These are phyloP conservation scores for Ophraella communa DNA, from an alignment of 2,888 invertebrate genomes.

Conservation along the genomic window DNA sequence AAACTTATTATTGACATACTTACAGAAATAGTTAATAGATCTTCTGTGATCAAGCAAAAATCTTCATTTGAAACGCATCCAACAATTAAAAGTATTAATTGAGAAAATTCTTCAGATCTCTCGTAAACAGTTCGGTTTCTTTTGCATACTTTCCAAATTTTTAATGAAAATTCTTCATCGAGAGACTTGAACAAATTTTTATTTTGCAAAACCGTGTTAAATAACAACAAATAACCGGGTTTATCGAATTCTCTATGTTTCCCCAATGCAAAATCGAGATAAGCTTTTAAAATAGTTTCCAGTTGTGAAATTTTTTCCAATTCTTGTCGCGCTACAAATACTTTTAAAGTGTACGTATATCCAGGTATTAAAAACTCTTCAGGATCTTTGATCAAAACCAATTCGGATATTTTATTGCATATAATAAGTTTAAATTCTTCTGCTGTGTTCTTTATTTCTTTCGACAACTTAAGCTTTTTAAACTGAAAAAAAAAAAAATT, in stretches of 20 bases:
- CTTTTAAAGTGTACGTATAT: slow-evolving; percentile 41
- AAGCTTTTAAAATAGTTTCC: slow-evolving; percentile 37
- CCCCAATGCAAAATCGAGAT: slow-evolving; percentile 39
- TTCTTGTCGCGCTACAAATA: slow-evolving; percentile 39
- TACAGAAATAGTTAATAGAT: slow-evolving; percentile 51
- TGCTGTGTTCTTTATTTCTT: slow-evolving; percentile 42
- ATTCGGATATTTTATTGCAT: slow-evolving; percentile 41
- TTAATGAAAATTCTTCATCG: slow-evolving; percentile 45
- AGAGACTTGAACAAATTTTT: slow-evolving; percentile 44
- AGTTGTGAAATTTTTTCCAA: slow-evolving; percentile 38
- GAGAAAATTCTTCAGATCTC: slow-evolving; percentile 47
- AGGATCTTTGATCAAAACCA: slow-evolving; percentile 38
- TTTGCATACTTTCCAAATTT: slow-evolving; percentile 46
- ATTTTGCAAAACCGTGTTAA: slow-evolving; percentile 50
- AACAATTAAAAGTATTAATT: slow-evolving; percentile 49
- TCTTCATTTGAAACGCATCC: slow-evolving; percentile 51
- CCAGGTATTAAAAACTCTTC: slow-evolving; percentile 24
- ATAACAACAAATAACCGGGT: slow-evolving; percentile 43
- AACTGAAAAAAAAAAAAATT: slow-evolving; percentile 41
- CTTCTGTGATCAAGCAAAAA: slow-evolving; percentile 46
- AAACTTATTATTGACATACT: slow-evolving; percentile 25
- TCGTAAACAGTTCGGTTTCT: slow-evolving; percentile 22
- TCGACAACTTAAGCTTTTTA: slow-evolving; percentile 47
- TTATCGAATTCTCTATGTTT: slow-evolving; percentile 40
- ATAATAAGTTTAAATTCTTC: slow-evolving; percentile 41